These are phyloP conservation scores for Oeneis ivallda DNA, from an alignment of 2,888 invertebrate species.

Conservation along the genomic window DNA sequence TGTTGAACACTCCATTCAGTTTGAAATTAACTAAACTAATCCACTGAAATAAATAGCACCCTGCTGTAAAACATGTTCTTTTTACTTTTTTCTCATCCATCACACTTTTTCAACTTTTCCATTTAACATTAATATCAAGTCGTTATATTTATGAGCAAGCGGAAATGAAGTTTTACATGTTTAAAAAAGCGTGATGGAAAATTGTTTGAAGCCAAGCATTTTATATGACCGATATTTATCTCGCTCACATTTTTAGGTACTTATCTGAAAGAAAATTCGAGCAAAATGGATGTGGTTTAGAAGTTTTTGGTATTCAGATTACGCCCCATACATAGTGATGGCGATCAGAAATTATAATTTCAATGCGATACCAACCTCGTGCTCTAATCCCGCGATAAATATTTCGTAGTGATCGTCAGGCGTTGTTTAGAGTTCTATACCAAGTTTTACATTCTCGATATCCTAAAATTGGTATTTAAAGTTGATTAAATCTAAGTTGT, in stretches of 20 bases:
- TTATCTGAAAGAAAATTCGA: slow-evolving; percentile 33
- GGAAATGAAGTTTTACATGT: neutral
- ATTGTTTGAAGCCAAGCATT: neutral
- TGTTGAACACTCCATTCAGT: too few species aligned
- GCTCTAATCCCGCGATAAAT: slow-evolving; percentile 49
- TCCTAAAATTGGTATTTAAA: neutral
- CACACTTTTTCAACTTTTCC: neutral
- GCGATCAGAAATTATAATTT: slow-evolving; percentile 68
- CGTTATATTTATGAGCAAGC: neutral
- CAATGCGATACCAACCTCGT: slow-evolving; percentile 57
- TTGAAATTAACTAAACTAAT: too few species aligned
- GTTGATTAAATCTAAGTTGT: slow-evolving; percentile 1
- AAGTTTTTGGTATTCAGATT: slow-evolving; percentile 66
- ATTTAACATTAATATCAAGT: neutral
- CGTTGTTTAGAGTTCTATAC: slow-evolving; percentile 4
- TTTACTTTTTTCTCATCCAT: neutral
- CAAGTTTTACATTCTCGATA: neutral
- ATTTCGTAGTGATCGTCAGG: slow-evolving; percentile 35
- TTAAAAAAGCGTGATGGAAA: neutral
- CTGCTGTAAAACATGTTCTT: neutral
- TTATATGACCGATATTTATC: slow-evolving; percentile 3
- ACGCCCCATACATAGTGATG: slow-evolving; percentile 62
- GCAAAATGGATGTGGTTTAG: slow-evolving; percentile 36
- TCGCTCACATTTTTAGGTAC: slow-evolving; percentile 35
- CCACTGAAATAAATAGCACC: too few species aligned